Conservation (phyloP, 2,797 vertebrate species). For the Danio tinwini region DNA sequence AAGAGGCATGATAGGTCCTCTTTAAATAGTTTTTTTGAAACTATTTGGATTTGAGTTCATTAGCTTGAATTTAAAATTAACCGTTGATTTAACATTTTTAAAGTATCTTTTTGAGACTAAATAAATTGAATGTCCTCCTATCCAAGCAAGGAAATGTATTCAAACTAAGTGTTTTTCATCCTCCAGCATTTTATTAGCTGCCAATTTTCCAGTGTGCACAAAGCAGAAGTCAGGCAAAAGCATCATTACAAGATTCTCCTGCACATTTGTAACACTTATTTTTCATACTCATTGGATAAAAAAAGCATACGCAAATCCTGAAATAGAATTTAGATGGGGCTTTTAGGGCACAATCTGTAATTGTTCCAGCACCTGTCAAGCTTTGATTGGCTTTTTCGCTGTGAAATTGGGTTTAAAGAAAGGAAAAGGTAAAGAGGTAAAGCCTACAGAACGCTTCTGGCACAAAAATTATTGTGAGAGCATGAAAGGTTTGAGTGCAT, state of each 20-base stretch:
- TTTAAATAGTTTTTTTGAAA: no score
- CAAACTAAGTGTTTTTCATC: no score
- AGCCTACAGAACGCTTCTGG: slow-evolving; percentile 56
- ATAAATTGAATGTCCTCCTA: no score
- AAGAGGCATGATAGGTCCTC: no score
- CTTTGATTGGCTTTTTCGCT: slow-evolving; percentile 52
- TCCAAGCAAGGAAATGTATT: no score
- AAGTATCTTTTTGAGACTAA: no score
- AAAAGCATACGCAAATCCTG: not conserved
- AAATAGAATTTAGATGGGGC: slow-evolving; percentile 17
- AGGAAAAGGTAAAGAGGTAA: slow-evolving; percentile 44
- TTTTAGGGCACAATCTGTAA: slow-evolving; percentile 27
- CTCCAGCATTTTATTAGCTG: no score
- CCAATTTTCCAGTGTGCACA: no score
- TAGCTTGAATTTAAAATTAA: no score
- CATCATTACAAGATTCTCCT: slow-evolving; percentile 48
- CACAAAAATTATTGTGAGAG: slow-evolving; percentile 51
- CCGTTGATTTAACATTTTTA: no score
- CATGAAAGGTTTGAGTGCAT: slow-evolving; percentile 52
- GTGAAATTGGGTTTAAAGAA: slow-evolving; percentile 41
- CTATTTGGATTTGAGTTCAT: no score
- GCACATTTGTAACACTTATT: not conserved
- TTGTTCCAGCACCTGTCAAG: slow-evolving; percentile 47
- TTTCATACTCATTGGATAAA: slow-evolving; percentile 2
- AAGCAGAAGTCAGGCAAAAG: slow-evolving; percentile 54